Percentiles rank a stretch among this genome's conserved stretches.
Conservation (phyloP, 2,113 vertebrate genomes). For the Nibea coibor region DNA sequence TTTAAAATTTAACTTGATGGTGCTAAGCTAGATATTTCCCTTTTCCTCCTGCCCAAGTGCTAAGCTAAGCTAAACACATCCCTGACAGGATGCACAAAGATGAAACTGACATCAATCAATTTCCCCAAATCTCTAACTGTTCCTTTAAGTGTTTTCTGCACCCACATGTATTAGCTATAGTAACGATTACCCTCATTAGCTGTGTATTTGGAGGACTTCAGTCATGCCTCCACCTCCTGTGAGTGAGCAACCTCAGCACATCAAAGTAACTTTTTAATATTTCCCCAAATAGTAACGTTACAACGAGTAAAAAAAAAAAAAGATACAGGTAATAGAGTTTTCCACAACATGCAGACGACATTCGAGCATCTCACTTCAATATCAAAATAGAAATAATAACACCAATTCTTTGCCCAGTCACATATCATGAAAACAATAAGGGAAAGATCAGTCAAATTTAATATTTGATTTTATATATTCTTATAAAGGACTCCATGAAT, state of each 20-base stretch:
- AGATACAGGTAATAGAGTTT: constrained; percentile 25
- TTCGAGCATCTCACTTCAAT: constrained; percentile 14
- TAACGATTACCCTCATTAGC: constrained; percentile 30
- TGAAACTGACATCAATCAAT: constrained; percentile 25
- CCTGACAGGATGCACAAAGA: constrained; percentile 28
- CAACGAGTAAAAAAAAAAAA: neutral
- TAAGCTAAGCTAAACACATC: neutral
- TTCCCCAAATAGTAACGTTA: constrained; percentile 15
- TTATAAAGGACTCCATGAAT: constrained; percentile 22
- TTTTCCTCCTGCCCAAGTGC: neutral
- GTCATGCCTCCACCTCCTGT: constrained; percentile 7
- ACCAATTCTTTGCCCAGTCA: neutral
- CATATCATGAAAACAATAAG: neutral
- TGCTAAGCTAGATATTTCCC: neutral
- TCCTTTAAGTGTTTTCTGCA: constrained; percentile 52
- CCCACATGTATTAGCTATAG: constrained; percentile 39
- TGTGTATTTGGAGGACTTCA: constrained; percentile 52
- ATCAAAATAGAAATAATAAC: constrained; percentile 1
- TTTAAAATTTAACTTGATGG: neutral
- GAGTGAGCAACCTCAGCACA: constrained; percentile 41
- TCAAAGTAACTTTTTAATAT: constrained; percentile 26
- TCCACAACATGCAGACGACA: constrained; percentile 8
- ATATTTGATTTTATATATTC: constrained; percentile 38
- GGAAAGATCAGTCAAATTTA: constrained; percentile 9
- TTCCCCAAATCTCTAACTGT: constrained; percentile 29